Evolutionary conservation across 1,140 invertebrate genomes (phyloP).

Genomic region (Drosophila sturtevanti): DNA sequence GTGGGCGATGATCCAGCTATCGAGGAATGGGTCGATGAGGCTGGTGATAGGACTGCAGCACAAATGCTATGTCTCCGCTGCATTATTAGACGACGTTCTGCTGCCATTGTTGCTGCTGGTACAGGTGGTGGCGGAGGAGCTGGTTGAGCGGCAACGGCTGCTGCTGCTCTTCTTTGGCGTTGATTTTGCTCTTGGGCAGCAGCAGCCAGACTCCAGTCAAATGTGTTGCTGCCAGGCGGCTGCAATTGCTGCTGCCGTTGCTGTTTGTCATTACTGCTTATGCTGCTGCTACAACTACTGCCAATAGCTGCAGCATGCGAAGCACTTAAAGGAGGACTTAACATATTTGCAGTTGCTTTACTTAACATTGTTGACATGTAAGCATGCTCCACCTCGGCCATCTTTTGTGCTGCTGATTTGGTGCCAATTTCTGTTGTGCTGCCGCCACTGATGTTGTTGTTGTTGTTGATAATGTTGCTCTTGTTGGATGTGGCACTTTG

Average conservation of each 20-base stretch:
- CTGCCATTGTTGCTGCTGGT: slow-evolving; percentile 29
- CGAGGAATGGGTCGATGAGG: slow-evolving; percentile 53
- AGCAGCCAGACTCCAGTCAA: slow-evolving; percentile 7
- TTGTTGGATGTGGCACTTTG: slow-evolving; percentile 18
- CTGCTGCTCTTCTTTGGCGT: slow-evolving; percentile 14
- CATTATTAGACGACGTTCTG: slow-evolving; percentile 51
- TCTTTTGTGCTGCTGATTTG: slow-evolving; percentile 60
- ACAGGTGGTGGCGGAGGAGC: slow-evolving; percentile 22
- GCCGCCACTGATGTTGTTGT: slow-evolving; percentile 7
- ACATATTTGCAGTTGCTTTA: slow-evolving; percentile 74
- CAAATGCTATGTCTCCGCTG: slow-evolving; percentile 63
- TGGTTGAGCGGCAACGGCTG: slow-evolving; percentile 7
- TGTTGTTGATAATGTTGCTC: slow-evolving; percentile 3
- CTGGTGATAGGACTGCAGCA: slow-evolving; percentile 60
- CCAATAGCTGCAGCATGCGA: slow-evolving; percentile 28
- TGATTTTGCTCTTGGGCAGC: slow-evolving; percentile 21
- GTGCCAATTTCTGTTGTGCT: neutral
- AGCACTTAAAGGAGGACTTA: slow-evolving; percentile 65
- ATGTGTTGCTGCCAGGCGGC: slow-evolving; percentile 1
- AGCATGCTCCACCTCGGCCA: slow-evolving; percentile 71
- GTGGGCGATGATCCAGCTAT: slow-evolving; percentile 47
- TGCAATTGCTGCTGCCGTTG: slow-evolving; percentile 27
- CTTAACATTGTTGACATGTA: slow-evolving; percentile 68
- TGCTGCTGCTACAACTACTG: too few species aligned
- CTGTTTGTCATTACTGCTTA: slow-evolving; percentile 24